Conservation (phyloP, 2,888 invertebrate genomes). For the Serripes groenlandicus region DNA sequence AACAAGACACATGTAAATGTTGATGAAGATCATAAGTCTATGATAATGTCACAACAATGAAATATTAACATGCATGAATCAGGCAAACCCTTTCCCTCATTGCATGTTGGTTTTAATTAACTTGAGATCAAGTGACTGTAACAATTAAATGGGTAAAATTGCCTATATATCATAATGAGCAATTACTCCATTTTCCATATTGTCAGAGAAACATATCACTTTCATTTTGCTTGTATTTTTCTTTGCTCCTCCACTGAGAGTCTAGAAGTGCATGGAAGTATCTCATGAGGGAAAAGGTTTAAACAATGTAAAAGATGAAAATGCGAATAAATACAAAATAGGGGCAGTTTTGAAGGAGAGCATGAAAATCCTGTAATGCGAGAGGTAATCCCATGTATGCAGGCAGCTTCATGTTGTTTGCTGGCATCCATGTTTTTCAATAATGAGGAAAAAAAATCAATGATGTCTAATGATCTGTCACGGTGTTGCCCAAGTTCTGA, state of each 20-base stretch:
- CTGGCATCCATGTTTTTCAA: constrained; percentile 50
- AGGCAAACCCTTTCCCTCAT: too few relatives aligned
- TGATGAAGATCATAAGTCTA: not conserved
- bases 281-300: too few relatives aligned
- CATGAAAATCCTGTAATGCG: constrained; percentile 12
- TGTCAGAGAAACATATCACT: too few relatives aligned
- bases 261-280: too few relatives aligned
- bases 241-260: too few relatives aligned
- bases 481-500: not conserved
- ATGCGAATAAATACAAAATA: constrained; percentile 21
- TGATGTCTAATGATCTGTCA: constrained; percentile 22
- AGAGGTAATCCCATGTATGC: constrained; percentile 20
- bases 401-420: constrained; percentile 17
- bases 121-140: too few relatives aligned
- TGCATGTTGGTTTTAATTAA: too few relatives aligned
- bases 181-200: too few relatives aligned
- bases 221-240: too few relatives aligned
- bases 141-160: too few relatives aligned
- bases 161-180: too few relatives aligned
- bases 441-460: constrained; percentile 52
- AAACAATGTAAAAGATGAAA: constrained; percentile 17
- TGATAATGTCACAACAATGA: too few relatives aligned
- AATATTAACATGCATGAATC: constrained; percentile 15
- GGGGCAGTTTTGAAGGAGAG: constrained; percentile 8
- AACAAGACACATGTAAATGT: constrained; percentile 2